Evolutionary conservation across 2,113 vertebrate species (phyloP), one percentile per base, ranked within the genome.

Genomic region (Cisticola juncidis): DNA sequence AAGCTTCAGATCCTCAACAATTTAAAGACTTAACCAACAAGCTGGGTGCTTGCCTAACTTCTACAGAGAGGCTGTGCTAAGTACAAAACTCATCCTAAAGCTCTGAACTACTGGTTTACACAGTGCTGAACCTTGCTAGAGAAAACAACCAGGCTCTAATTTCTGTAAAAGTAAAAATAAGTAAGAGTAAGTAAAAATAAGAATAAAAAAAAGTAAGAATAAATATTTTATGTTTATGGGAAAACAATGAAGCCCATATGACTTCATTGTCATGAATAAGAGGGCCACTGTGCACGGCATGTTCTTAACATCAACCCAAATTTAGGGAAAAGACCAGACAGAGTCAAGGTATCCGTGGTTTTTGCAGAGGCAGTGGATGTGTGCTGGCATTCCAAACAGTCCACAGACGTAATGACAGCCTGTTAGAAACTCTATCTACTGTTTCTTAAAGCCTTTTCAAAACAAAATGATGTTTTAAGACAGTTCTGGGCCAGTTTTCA

Each of bases 401-500:
- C 48, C 50, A 11, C 7, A 79, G 54, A 70, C 44, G 45, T 40
- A 77, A 53, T 28, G 58, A 64, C 44, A 94, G 35, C 73, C 54
- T 84, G 33, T 36, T 58, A 20, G 6, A 53, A 36, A 40, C 26
- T 11, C 11, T n/a, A 62, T 18, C 44, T 48, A 51, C 35, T 40
- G 6, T 26, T 81, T 68, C n/a, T 44, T 44, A 71, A 76, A 79
- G 48, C 22, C 22, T 64, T 69, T 68, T 40, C 36, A 45, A 92
- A 94, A 79, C 12, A 58, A 79, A 81, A 56, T 19, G 25, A 44
- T 69, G 57, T 50, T 81, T 26, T 60, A 48, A 69, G 44, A 81
- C 58, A 56, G 60, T 90, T 92, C 74, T 68, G 65, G 79, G 44
- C 20, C 74, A 84, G 5, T 65, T 90, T 83, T 87, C 47, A 23